These are phyloP conservation scores for Drosophila melanocephala DNA, from an alignment of 2,888 invertebrate species.

Conservation along the genomic window DNA sequence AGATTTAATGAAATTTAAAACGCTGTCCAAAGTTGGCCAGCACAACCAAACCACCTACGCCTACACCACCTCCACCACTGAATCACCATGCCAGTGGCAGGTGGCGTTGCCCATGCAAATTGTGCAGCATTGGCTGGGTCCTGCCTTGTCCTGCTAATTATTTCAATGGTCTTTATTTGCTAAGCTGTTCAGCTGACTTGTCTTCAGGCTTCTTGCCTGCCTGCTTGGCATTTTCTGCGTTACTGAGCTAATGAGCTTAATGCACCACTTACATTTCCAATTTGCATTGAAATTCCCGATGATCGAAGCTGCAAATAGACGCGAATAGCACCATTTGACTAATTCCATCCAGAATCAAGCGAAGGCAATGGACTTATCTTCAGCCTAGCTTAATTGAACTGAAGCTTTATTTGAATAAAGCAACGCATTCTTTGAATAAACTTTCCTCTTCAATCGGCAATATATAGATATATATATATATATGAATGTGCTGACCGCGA, in stretches of 20 bases:
- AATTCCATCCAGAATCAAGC: not conserved
- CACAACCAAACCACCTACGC: not conserved
- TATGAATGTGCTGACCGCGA: conserved; percentile 36
- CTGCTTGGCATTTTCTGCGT: conserved; percentile 53
- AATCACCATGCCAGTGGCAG: conserved; percentile 26
- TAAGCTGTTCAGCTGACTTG: conserved; percentile 55
- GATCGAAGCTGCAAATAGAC: conserved; percentile 23
- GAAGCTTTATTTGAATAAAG: not conserved
- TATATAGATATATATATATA: conserved; percentile 1
- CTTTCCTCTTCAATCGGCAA: not conserved
- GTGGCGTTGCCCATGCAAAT: conserved; percentile 58
- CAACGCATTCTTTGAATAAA: not conserved
- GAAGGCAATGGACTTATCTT: not conserved
- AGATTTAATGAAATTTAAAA: conserved; percentile 81
- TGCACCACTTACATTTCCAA: conserved; percentile 39
- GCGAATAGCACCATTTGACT: not conserved
- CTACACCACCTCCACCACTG: not conserved
- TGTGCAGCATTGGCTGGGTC: conserved; percentile 27
- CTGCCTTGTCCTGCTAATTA: conserved; percentile 62
- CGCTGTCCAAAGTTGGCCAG: conserved; percentile 57
- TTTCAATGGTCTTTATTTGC: conserved; percentile 69
- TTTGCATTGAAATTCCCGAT: conserved; percentile 26
- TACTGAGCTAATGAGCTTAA: conserved; percentile 65
- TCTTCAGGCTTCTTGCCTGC: conserved; percentile 23
- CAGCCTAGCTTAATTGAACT: not conserved